Base-by-base conservation (phyloP, 2,113 vertebrate genomes). In the Felis chaus region DNA sequence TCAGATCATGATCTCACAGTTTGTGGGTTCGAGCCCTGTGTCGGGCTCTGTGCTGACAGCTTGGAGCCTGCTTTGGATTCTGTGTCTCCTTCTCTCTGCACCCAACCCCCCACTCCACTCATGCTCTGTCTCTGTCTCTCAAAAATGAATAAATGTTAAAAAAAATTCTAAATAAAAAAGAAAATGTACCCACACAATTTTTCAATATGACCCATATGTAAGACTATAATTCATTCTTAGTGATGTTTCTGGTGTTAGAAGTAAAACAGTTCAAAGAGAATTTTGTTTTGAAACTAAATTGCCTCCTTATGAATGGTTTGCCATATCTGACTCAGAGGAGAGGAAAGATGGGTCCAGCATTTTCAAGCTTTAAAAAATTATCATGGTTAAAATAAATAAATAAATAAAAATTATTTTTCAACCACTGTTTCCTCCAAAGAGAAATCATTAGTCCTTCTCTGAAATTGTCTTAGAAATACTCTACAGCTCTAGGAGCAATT, bases 341-440 rank as follows among this genome's bases (percentile, higher is more conserved):
- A 50, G 83, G 14, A 87, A 74, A 66, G 27, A 25, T 61, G 36
- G 10, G 11, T 21, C 21, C 53, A 78, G 25, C 11, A 29, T 89
- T 97, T 85, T 87, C 18, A 92, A 68, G 9, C 11, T 94, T 95
- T 81, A 93, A 97, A 90, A 79, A 76, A 39, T 41, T 41, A 57
- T 73, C 41, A 19, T 90, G 9, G 18, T 61, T 61, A 61, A 61
- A 61, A 21, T 61, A 61, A 61, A 61, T 57, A 7, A 57, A 57
- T 57, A 57, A 8, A 23, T 23, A 97, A 90, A 79, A 76, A 48
- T 50, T 41, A 91, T 91, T 94, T 55, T 63, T 48, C 41, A 74
- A 63, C 5, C 6, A 65, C 55, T 41, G 57, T 73, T 76, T 91
- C 21, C 1, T 89, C 21, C 45, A 74, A 94, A 74, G 36, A 89